These are phyloP conservation scores for Scotopteryx bipunctaria DNA, from an alignment of 2,888 invertebrate species.

Conservation along the genomic window DNA sequence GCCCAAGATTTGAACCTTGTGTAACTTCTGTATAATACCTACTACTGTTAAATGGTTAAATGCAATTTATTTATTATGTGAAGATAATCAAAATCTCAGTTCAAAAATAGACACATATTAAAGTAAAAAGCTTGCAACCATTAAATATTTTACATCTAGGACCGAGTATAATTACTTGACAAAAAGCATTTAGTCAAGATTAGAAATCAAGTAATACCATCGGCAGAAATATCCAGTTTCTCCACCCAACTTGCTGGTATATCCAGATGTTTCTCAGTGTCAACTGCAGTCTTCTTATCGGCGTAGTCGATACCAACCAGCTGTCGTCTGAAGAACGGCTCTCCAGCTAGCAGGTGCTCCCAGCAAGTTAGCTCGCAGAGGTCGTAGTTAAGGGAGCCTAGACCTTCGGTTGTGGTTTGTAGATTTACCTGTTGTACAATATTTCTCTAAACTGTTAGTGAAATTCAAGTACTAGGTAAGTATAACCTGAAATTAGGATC, in stretches of 20 bases:
- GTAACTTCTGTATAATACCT: not conserved
- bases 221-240: conserved; percentile 84
- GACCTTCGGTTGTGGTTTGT: conserved; percentile 79
- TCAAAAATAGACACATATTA: no score
- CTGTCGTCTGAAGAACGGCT: conserved; percentile 82
- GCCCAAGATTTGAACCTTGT: conserved; percentile 7
- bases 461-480: no score
- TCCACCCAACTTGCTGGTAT: conserved; percentile 90
- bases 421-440: conserved; percentile 60
- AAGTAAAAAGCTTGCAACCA: no score
- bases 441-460: no score
- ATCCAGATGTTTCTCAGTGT: conserved; percentile 88
- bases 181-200: not conserved
- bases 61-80: no score
- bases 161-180: no score
- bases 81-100: no score
- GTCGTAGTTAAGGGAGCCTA: conserved; percentile 84
- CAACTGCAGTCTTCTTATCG: conserved; percentile 68
- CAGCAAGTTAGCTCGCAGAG: conserved; percentile 84
- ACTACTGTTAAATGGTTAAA: no score
- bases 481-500: no score
- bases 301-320: conserved; percentile 76
- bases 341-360: conserved; percentile 89
- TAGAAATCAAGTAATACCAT: conserved; percentile 60
- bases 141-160: no score